Evolutionary conservation across 2,888 invertebrate genomes (phyloP).

Genomic region (Aphodius granarius): DNA sequence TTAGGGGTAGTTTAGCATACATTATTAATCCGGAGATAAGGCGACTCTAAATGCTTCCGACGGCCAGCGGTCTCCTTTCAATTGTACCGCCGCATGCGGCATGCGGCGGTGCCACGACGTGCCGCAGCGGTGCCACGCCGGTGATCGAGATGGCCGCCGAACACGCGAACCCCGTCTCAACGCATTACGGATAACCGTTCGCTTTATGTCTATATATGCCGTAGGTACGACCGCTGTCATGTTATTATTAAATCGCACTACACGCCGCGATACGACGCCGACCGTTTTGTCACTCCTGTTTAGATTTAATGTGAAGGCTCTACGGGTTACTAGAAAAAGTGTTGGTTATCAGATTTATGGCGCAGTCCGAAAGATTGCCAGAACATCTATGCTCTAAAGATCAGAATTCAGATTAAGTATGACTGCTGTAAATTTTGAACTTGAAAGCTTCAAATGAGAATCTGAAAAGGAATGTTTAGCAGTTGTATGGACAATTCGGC

Average conservation of each 20-base stretch:
- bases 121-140: background rate
- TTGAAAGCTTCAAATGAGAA: too few relatives aligned
- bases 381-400: too few relatives aligned
- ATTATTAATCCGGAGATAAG: conserved; percentile 54
- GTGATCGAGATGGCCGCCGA: background rate
- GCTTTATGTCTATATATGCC: conserved; percentile 12
- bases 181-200: background rate
- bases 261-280: background rate
- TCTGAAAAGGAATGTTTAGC: too few relatives aligned
- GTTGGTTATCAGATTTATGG: too few relatives aligned
- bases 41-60: conserved; percentile 45
- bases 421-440: too few relatives aligned
- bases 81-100: conserved; percentile 43
- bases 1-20: conserved; percentile 55
- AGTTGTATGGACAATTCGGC: too few relatives aligned
- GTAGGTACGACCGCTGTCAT: background rate
- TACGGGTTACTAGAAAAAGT: too few relatives aligned
- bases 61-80: conserved; percentile 43
- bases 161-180: conserved; percentile 3
- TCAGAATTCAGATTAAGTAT: too few relatives aligned
- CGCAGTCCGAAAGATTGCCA: too few relatives aligned
- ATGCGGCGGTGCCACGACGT: background rate
- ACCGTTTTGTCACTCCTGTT: background rate
- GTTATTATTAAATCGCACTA: background rate
- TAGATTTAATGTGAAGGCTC: background rate